A percentile compares a stretch with the other conserved stretches of the same genome.
These are phyloP conservation scores for Conomelus anceps DNA, from an alignment of 2,888 invertebrate species.

Conservation along the genomic window DNA sequence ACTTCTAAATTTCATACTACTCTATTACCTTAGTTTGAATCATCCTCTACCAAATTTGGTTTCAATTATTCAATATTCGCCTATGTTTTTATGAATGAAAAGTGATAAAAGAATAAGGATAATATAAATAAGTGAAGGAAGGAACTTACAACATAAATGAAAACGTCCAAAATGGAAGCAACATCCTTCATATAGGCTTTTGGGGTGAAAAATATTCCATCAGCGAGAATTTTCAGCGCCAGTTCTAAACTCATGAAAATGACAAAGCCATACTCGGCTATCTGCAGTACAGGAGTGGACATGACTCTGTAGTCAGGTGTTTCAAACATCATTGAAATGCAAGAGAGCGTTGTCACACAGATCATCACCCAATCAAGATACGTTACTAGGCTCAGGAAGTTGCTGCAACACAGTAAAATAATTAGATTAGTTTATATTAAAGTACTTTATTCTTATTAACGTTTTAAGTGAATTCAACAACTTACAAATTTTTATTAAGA, in stretches of 20 bases:
- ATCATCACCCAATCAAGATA: slow-evolving; percentile 99
- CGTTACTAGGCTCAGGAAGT: slow-evolving; percentile 93
- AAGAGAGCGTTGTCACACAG: slow-evolving; percentile 91
- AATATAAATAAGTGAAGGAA: neutral
- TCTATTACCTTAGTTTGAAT: neutral
- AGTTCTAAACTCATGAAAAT: slow-evolving; percentile 97
- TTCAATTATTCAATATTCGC: neutral
- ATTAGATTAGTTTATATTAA: neutral
- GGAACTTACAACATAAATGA: slow-evolving; percentile 83
- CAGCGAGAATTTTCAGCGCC: slow-evolving; percentile 89
- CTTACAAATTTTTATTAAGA: too few species aligned
- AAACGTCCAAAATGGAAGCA: slow-evolving; percentile 92
- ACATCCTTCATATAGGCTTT: slow-evolving; percentile 98
- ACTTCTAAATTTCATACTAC: neutral
- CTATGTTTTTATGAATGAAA: neutral
- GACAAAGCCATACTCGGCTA: slow-evolving; percentile 96
- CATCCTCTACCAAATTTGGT: neutral
- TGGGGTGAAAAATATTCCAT: slow-evolving; percentile 97
- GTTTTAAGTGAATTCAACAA: too few species aligned
- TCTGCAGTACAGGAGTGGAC: slow-evolving; percentile 87
- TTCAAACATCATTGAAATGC: slow-evolving; percentile 99
- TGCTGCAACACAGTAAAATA: slow-evolving; percentile 62
- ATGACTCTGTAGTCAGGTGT: slow-evolving; percentile 89
- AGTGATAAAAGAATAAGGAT: neutral
- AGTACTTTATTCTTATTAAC: too few species aligned